phyloP scores from a whole-genome alignment of 1,140 invertebrate genomes.

The Cyclargus thomasi region DNA sequence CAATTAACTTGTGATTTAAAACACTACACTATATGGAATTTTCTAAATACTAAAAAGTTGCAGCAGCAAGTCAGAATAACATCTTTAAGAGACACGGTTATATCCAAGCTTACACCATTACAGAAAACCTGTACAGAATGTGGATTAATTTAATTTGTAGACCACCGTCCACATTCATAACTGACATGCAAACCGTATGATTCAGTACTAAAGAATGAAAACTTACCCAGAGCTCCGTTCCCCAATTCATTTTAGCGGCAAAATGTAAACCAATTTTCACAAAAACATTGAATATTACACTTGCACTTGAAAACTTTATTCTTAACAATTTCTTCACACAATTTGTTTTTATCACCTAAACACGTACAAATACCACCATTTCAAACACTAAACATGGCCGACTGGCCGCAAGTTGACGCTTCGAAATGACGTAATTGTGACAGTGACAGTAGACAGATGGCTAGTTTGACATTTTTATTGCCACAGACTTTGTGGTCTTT shows the following conservation, averaged over 20 bases:
- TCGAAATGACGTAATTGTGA: conserved; percentile 6
- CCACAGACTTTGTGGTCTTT: neutral
- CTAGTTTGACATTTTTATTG: neutral
- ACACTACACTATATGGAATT: too few relatives aligned
- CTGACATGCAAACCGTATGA: conserved; percentile 12
- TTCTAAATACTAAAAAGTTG: too few relatives aligned
- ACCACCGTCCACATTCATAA: conserved; percentile 5
- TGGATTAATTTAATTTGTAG: conserved; percentile 22
- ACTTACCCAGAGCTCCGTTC: conserved; percentile 72
- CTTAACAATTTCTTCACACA: conserved; percentile 31
- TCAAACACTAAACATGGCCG: conserved; percentile 73
- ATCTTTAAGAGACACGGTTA: neutral
- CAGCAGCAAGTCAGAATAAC: too few relatives aligned
- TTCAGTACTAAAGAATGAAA: conserved; percentile 11
- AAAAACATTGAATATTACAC: conserved; percentile 69
- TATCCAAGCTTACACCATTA: neutral
- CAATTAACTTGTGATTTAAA: too few relatives aligned
- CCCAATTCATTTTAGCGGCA: conserved; percentile 70
- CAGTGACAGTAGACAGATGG: neutral
- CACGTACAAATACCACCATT: conserved; percentile 52
- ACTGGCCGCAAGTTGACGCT: conserved; percentile 38
- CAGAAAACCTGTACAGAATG: conserved; percentile 7
- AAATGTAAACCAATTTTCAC: conserved; percentile 62
- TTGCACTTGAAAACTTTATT: conserved; percentile 39
- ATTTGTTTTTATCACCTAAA: conserved; percentile 53